phyloP scores from a whole-genome alignment of 2,888 invertebrate species.

The Andrena minutula region DNA sequence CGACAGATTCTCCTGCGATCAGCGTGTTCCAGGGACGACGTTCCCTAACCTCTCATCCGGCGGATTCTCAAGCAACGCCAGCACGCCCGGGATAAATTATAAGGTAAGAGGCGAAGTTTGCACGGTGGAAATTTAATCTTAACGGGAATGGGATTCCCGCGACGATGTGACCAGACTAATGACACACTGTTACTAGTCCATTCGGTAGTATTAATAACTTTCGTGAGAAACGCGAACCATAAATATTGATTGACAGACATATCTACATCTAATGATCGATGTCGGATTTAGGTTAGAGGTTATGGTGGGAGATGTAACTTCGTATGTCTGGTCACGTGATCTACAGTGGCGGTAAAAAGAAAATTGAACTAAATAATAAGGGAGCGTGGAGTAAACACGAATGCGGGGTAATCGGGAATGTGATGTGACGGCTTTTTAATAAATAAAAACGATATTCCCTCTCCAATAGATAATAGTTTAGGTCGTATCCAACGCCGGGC shows the following conservation, averaged over 20 bases:
- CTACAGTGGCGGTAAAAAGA: neutral
- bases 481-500: too few relatives aligned
- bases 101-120: conserved; percentile 38
- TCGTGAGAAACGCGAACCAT: neutral
- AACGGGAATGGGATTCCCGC: conserved; percentile 25
- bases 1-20: conserved; percentile 67
- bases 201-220: neutral
- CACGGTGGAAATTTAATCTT: conserved; percentile 46
- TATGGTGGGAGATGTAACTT: neutral
- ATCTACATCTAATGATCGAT: too few relatives aligned
- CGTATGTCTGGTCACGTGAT: neutral
- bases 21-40: conserved; percentile 42
- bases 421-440: too few relatives aligned
- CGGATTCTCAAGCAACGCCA: conserved; percentile 32
- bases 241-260: too few relatives aligned
- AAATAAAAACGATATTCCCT: too few relatives aligned
- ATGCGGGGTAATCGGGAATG: too few relatives aligned
- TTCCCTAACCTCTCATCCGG: conserved; percentile 30
- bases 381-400: too few relatives aligned
- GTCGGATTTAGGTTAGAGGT: neutral
- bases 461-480: too few relatives aligned
- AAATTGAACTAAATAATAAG: neutral
- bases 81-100: conserved; percentile 38
- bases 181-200: neutral
- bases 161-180: conserved; percentile 4